Base-by-base conservation (phyloP, 2,797 vertebrate species). In the Hephaestus fuliginosus region DNA sequence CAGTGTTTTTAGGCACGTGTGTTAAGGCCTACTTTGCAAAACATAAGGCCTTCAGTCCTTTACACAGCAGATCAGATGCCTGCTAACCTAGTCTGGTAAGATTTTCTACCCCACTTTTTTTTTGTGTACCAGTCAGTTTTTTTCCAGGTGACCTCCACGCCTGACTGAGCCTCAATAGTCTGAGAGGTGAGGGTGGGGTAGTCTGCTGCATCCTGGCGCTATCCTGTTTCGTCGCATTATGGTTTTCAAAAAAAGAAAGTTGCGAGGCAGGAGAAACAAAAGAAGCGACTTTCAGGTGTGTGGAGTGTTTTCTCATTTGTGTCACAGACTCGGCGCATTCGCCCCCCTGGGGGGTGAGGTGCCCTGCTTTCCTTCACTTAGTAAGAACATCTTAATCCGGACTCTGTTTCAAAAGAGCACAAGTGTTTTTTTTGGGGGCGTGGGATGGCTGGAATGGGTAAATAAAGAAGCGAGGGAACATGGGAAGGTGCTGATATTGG, bases 331-430 rank as follows among this genome's bases (percentile, higher is more conserved):
- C n/a, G 10, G 56, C 7, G 22, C 48, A 11, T 68, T 58, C 6
- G 36, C 73, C 78, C 81, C 78, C 63, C 63, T 2, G 17, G 72
- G 61, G 78, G 74, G 8, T 22, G 66, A 82, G 61, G 85, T 49
- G 82, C 33, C 89, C 87, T 84, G 88, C 65, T 91, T 90, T 86
- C 67, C 46, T 82, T 83, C 75, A 36, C 85, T 73, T 52, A 71
- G 88, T 89, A 80, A 89, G 83, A 89, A 88, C 83, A 84, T 88
- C 86, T 90, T 88, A 84, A 91, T 91, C 89, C 80, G n/a, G 74
- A 84, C 65, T 76, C 44, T 7, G 68, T 71, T 82, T 86, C 33
- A 75, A 81, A 86, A 67, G 75, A 70, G 72, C 25, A 6, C 1
- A 10, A 61, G 66, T 68, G 63, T 74, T 76, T 81, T 63, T 43